phyloP scores from a whole-genome alignment of 37 sponge, comb jelly and placozoan species.

The Halisarca cf. caerulea region DNA sequence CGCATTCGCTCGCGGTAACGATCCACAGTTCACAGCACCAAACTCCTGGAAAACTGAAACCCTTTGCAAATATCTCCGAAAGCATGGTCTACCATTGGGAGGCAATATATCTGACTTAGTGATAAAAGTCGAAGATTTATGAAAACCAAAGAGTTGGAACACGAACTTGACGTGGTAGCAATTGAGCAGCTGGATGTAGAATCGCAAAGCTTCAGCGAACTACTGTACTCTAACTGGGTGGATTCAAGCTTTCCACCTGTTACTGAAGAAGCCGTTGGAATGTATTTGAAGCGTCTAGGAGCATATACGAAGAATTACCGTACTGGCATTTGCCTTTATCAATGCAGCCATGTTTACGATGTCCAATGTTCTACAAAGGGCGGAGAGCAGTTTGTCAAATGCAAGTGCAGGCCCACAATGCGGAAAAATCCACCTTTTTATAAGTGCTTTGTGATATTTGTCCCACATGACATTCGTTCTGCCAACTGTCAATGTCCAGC shows the following conservation, averaged over 20 bases:
- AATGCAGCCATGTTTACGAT: conserved; percentile 25
- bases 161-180: conserved; percentile 10
- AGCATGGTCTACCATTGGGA: conserved; percentile 1
- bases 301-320: conserved; percentile 36
- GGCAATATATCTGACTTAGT: conserved; percentile 20
- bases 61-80: not conserved
- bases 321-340: conserved; percentile 23
- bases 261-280: not conserved
- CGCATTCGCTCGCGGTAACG: not conserved
- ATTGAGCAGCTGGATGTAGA: conserved; percentile 8
- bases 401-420: conserved; percentile 43
- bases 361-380: not conserved
- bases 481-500: conserved; percentile 11
- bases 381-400: not conserved
- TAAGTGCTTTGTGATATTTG: not conserved
- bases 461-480: not conserved
- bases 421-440: conserved; percentile 28
- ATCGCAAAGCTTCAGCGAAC: too few relatives aligned
- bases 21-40: not conserved
- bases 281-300: conserved; percentile 1
- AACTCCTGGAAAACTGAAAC: conserved; percentile 13
- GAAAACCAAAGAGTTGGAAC: conserved; percentile 29
- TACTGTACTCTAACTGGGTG: not conserved
- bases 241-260: not conserved
- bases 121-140: conserved; percentile 6